Conservation (phyloP, 2,113 vertebrate genomes). For the Ginglymostoma cirratum region DNA sequence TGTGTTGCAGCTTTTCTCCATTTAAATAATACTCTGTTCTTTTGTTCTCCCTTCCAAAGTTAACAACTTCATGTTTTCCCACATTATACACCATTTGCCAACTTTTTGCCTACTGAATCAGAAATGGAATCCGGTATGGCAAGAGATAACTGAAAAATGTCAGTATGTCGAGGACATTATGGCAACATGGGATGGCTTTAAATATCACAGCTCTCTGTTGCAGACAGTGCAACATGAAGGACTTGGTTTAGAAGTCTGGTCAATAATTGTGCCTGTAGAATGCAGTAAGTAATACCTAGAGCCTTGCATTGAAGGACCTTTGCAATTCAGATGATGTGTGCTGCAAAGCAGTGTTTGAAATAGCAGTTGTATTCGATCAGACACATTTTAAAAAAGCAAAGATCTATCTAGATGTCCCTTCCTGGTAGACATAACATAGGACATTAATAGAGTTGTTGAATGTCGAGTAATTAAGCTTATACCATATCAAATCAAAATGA, state of each 20-base stretch:
- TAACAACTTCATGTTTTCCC: no score
- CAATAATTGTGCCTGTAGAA: conserved; percentile 75
- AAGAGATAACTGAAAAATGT: conserved; percentile 86
- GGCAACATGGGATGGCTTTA: conserved; percentile 84
- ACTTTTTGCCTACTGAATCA: no score
- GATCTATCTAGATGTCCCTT: background rate
- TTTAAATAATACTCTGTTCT: no score
- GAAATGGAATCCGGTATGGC: conserved; percentile 67
- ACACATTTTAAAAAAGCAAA: background rate
- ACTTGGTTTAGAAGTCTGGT: conserved; percentile 75
- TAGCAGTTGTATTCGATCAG: background rate
- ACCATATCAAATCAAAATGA: background rate
- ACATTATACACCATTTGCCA: no score
- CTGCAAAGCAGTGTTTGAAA: background rate
- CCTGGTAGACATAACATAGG: background rate
- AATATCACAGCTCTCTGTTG: conserved; percentile 67
- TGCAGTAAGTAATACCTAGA: conserved; percentile 57
- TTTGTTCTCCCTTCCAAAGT: no score
- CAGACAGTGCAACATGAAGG: conserved; percentile 70
- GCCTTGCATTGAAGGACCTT: background rate
- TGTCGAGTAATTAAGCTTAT: background rate
- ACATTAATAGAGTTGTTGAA: background rate
- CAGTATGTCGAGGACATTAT: conserved; percentile 87
- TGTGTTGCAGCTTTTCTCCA: no score
- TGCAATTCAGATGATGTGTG: background rate